A percentile compares a stretch with the other conserved stretches of the same genome.
phyloP scores from a whole-genome alignment of 1,140 invertebrate genomes.

The Zaprionus camerounensis region DNA sequence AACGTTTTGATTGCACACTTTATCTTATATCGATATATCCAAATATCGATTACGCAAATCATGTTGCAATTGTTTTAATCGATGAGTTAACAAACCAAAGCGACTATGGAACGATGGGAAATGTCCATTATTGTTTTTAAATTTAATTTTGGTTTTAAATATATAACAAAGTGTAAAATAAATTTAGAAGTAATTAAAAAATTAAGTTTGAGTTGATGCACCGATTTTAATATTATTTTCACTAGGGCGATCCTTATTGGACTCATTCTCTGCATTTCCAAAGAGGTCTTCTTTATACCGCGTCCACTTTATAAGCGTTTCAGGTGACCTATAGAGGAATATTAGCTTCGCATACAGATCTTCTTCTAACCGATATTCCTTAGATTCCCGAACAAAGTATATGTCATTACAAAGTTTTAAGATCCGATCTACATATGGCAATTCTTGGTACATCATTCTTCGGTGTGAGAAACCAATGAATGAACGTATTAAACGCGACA shows the following conservation, averaged over 20 bases:
- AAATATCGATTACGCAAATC: neutral
- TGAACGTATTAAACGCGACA: slow-evolving; percentile 92
- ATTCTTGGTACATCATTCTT: slow-evolving; percentile 98
- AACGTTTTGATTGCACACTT: neutral
- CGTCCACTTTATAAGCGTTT: slow-evolving; percentile 98
- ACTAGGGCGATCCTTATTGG: too few species aligned
- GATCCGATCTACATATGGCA: slow-evolving; percentile 97
- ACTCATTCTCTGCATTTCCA: neutral
- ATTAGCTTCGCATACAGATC: slow-evolving; percentile 99
- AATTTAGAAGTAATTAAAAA: neutral
- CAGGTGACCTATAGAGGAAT: slow-evolving; percentile 98
- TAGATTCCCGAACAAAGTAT: slow-evolving; percentile 97
- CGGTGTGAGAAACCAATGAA: slow-evolving; percentile 91
- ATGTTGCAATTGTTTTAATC: neutral
- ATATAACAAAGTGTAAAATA: neutral
- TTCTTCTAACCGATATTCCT: slow-evolving; percentile 97
- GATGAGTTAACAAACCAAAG: neutral
- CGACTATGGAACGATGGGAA: neutral
- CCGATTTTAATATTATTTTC: neutral
- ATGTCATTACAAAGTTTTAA: slow-evolving; percentile 97
- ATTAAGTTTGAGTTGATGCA: neutral
- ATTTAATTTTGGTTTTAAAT: too few species aligned
- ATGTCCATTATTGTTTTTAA: too few species aligned
- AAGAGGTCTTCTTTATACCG: slow-evolving; percentile 59
- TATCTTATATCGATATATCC: neutral